Percentiles rank a stretch among this genome's conserved stretches.
Evolutionary conservation across 2,113 vertebrate species (phyloP).

Genomic region (Archocentrus centrarchus): DNA sequence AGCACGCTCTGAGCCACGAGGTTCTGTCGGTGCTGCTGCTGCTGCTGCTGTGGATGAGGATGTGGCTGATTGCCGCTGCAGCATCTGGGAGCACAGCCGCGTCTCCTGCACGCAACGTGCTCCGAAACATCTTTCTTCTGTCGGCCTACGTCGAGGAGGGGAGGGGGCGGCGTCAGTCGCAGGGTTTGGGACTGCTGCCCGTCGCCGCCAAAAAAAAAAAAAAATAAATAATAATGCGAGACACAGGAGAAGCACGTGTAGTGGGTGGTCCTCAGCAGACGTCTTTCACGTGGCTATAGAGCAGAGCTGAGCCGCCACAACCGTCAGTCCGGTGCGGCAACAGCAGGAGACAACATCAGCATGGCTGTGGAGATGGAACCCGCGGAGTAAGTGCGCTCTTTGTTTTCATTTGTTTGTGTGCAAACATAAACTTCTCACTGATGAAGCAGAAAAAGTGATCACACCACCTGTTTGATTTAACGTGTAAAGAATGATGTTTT

Average conservation of each 20-base stretch:
- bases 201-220: neutral
- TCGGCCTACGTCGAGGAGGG: conserved; percentile 40
- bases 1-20: conserved; percentile 60
- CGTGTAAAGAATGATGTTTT: neutral
- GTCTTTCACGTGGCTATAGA: conserved; percentile 77
- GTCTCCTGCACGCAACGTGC: conserved; percentile 50
- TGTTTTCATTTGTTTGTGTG: neutral
- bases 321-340: conserved; percentile 55
- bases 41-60: conserved; percentile 11
- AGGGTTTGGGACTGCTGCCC: conserved; percentile 20
- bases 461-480: neutral
- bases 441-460: neutral
- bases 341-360: conserved; percentile 56
- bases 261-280: conserved; percentile 70
- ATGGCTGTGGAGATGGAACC: conserved; percentile 84
- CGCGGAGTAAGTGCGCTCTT: conserved; percentile 77
- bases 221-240: conserved; percentile 15
- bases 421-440: neutral
- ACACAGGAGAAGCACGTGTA: conserved; percentile 75
- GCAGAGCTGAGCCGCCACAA: conserved; percentile 42
- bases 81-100: conserved; percentile 22
- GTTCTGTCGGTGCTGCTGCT: conserved; percentile 54
- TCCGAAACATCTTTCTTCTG: conserved; percentile 5
- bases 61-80: conserved; percentile 33
- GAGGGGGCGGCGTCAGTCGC: conserved; percentile 27